Base-by-base conservation (phyloP, 2,888 invertebrate species). In the Patella pellucida region DNA sequence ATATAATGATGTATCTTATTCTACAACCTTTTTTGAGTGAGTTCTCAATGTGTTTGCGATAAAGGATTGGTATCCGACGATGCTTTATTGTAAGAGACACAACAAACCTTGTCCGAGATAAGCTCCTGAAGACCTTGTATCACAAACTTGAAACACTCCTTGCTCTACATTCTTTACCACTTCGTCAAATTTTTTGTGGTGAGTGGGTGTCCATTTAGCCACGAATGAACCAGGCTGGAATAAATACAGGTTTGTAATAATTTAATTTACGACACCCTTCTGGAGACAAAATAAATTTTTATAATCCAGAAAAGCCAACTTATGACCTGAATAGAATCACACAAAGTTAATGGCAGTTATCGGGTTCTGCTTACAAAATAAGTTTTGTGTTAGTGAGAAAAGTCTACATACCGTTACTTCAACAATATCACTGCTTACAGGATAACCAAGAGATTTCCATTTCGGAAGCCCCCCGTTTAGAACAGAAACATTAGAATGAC, bases 391-490 rank as follows among this genome's bases (percentile, higher is more conserved):
- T 9, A 41, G 41, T 41, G 41, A 41, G 41, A 41, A 41, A 7
- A 41, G 41, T 41, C 9, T 41, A 41, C 41, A 52, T 76, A 85
- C 85, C 81, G 76, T 52, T 14, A 76, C 54, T 16, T 31, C 52
- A 52, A 79, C 68, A 1, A 69, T n/a, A 5, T 78, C 77, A 9
- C 76, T 72, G 1, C 81, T 71, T 0, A 76, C 77, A 3, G 71
- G 72, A 69, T 75, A 82, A 1, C 79, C 79, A 16, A 76, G 75
- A n/a, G 76, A 73, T 19, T 74, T 67, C 88, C 88, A 88, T 74
- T 82, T 80, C 51, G 76, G 68, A 52, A 85, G 72, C 9, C 88
- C 87, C 1, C 88, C 88, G 77, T 88, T 82, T 41, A 88, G 78
- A 23, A 88, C 81, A 1, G 86, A 87, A 31, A 87, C 85, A 16